phyloP scores from a whole-genome alignment of 2,888 invertebrate genomes.

The Proisotoma minuta region DNA sequence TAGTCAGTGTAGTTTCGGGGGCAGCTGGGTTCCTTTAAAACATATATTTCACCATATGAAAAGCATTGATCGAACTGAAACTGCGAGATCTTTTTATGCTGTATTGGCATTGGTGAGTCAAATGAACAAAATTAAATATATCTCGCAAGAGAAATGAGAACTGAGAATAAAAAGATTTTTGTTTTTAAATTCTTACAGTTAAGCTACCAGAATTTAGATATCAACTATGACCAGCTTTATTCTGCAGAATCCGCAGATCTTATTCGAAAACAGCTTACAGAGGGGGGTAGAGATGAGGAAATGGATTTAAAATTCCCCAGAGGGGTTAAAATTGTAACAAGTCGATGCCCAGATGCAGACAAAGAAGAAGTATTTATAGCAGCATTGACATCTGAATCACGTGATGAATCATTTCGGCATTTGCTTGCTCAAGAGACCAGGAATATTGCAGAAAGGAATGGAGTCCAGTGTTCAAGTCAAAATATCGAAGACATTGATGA shows the following conservation, averaged over 20 bases:
- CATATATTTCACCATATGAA: constrained; percentile 45
- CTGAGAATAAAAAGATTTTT: too few species aligned
- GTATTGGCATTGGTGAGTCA: constrained; percentile 44
- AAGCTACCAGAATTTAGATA: constrained; percentile 43
- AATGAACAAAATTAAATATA: too few species aligned
- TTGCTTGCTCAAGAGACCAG: constrained; percentile 29
- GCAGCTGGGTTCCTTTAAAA: constrained; percentile 40
- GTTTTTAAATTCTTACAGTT: too few species aligned
- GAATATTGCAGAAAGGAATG: neutral
- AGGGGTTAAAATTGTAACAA: constrained; percentile 44
- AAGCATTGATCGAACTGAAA: constrained; percentile 42
- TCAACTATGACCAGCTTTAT: constrained; percentile 44
- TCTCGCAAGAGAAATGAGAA: too few species aligned
- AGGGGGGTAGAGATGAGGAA: neutral
- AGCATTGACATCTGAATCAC: constrained; percentile 33
- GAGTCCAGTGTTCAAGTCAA: neutral
- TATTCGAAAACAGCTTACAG: constrained; percentile 26
- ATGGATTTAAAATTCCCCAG: constrained; percentile 37
- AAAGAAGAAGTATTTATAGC: constrained; percentile 42
- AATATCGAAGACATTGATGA: constrained; percentile 1
- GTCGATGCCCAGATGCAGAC: constrained; percentile 45
- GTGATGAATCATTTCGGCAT: constrained; percentile 33
- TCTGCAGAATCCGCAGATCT: constrained; percentile 42
- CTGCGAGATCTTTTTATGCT: constrained; percentile 43
- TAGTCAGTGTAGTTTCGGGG: constrained; percentile 21